Evolutionary conservation across 2,888 invertebrate genomes (phyloP).

Genomic region (Perizoma flavofasciatum): DNA sequence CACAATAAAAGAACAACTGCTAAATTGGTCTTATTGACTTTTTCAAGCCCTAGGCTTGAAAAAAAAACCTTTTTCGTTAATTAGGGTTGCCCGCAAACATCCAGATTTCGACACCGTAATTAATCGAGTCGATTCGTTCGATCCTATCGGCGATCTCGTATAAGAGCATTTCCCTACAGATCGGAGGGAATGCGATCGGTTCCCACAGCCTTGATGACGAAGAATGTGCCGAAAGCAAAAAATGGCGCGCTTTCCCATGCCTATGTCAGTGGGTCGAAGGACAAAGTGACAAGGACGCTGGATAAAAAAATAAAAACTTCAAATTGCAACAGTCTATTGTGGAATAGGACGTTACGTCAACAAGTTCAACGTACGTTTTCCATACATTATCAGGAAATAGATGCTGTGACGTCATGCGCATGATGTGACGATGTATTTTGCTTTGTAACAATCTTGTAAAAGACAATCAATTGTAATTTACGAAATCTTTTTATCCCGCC

Average conservation of each 20-base stretch:
- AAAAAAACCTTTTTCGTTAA: slow-evolving; percentile 54
- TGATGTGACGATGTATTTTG: not conserved
- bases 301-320: slow-evolving; percentile 9
- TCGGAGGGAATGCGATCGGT: slow-evolving; percentile 73
- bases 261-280: slow-evolving; percentile 57
- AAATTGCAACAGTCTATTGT: not conserved
- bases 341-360: too few species aligned
- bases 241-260: slow-evolving; percentile 78
- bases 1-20: slow-evolving; percentile 1
- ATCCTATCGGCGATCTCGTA: slow-evolving; percentile 69
- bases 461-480: slow-evolving; percentile 30
- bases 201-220: slow-evolving; percentile 77
- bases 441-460: slow-evolving; percentile 6
- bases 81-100: slow-evolving; percentile 64
- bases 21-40: slow-evolving; percentile 13
- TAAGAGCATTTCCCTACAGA: slow-evolving; percentile 71
- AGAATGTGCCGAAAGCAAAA: slow-evolving; percentile 75
- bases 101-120: slow-evolving; percentile 61
- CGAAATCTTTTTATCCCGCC: slow-evolving; percentile 38
- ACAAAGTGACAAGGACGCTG: slow-evolving; percentile 38
- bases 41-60: slow-evolving; percentile 38
- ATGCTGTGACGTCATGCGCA: not conserved
- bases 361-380: too few species aligned
- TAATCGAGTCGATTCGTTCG: slow-evolving; percentile 74
- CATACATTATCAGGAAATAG: not conserved